Evolutionary conservation across 1,140 invertebrate genomes (phyloP).

Genomic region (Leguminivora glycinivorella): DNA sequence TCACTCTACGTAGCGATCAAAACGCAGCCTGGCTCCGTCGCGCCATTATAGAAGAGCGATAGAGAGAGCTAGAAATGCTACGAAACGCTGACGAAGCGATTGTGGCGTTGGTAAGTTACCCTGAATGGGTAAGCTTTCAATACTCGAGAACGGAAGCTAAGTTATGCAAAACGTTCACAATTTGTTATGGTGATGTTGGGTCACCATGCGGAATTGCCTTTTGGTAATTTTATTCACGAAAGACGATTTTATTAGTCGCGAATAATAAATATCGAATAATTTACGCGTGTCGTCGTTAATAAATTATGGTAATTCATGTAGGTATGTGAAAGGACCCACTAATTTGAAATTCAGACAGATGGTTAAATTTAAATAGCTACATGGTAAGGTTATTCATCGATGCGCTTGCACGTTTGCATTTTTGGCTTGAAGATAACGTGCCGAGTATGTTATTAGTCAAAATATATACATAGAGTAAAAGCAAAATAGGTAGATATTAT

Average conservation of each 20-base stretch:
- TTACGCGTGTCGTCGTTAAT: conserved; percentile 24
- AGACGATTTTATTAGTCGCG: conserved; percentile 24
- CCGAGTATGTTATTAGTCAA: conserved; percentile 36
- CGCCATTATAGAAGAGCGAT: too few relatives aligned
- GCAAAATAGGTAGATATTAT: conserved; percentile 38
- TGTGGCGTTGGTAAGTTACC: too few relatives aligned
- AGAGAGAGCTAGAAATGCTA: too few relatives aligned
- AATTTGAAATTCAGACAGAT: conserved; percentile 44
- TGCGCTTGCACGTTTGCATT: conserved; percentile 46
- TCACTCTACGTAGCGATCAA: too few relatives aligned
- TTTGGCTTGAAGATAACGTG: conserved; percentile 32
- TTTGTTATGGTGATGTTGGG: conserved; percentile 32
- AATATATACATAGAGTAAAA: neutral
- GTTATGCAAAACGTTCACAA: conserved; percentile 37
- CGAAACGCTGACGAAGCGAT: too few relatives aligned
- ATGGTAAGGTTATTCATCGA: conserved; percentile 46
- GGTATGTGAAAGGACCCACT: conserved; percentile 43
- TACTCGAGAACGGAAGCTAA: conserved; percentile 9
- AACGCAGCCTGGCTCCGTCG: too few relatives aligned
- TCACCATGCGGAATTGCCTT: conserved; percentile 12
- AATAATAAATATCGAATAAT: conserved; percentile 29
- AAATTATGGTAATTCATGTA: conserved; percentile 27
- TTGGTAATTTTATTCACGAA: neutral
- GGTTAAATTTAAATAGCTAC: conserved; percentile 39
- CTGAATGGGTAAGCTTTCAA: conserved; percentile 29